These are phyloP conservation scores for Propithecus deckenii DNA, from an alignment of 2,797 vertebrate species.

Conservation along the genomic window DNA sequence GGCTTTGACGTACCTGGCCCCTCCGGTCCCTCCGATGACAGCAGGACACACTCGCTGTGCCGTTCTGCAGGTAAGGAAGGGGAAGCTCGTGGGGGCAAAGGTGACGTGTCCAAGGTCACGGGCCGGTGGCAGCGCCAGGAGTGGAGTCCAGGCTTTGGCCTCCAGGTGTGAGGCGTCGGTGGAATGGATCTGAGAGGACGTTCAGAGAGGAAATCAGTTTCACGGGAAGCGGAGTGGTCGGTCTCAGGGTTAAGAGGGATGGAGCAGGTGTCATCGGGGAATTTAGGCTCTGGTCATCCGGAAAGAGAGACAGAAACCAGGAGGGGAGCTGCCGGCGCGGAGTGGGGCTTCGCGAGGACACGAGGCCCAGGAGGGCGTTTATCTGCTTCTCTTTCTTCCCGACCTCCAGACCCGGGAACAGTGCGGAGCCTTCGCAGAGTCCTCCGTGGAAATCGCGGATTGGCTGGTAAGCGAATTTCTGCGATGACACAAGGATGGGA, in stretches of 20 bases:
- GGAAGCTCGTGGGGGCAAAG: neutral
- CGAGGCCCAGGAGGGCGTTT: neutral
- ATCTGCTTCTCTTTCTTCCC: neutral
- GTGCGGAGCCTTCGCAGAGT: no score
- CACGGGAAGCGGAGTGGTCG: no score
- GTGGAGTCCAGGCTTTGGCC: neutral
- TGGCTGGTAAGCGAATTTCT: neutral
- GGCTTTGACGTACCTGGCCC: fast-evolving
- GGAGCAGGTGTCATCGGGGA: neutral
- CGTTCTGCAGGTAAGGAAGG: neutral
- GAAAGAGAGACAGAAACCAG: neutral
- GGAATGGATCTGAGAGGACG: neutral
- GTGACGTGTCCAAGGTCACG: neutral
- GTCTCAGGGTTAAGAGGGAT: neutral
- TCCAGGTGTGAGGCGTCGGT: neutral
- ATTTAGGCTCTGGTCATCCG: neutral
- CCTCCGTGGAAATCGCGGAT: neutral
- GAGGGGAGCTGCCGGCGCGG: fast-evolving
- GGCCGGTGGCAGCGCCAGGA: neutral
- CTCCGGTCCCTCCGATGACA: neutral
- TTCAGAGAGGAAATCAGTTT: neutral
- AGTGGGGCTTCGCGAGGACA: neutral
- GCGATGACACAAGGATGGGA: neutral
- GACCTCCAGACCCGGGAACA: neutral
- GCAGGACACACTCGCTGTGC: neutral